Conservation (phyloP, 2,797 vertebrate genomes). For the Dicrostonyx torquatus region DNA sequence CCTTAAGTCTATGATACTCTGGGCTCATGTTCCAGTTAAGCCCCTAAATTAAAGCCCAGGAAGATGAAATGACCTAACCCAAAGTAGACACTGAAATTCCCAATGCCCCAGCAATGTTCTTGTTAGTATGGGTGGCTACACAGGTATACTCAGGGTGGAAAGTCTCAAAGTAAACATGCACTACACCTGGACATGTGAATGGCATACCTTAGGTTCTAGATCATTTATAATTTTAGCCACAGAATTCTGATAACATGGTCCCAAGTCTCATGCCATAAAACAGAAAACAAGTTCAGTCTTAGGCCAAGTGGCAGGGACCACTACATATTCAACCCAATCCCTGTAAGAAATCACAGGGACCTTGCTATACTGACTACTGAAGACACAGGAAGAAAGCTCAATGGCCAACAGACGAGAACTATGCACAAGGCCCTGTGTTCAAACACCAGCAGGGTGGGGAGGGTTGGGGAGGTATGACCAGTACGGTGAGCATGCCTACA, state of each 20-base stretch:
- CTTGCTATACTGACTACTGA: neutral
- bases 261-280: neutral
- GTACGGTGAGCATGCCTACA: neutral
- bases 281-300: neutral
- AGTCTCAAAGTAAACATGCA: neutral
- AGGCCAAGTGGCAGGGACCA: neutral
- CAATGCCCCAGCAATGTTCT: neutral
- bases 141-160: neutral
- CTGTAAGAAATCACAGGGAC: neutral
- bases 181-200: neutral
- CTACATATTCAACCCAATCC: neutral
- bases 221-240: slow-evolving; percentile 19
- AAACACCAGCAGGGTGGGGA: neutral
- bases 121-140: neutral
- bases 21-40: neutral
- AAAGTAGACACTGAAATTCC: neutral
- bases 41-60: neutral
- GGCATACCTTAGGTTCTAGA: slow-evolving; percentile 35
- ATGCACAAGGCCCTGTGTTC: neutral
- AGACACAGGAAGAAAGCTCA: neutral
- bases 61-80: slow-evolving; percentile 13
- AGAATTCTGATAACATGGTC: neutral
- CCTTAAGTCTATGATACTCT: neutral
- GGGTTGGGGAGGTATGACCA: neutral
- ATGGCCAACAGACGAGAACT: no score